These are phyloP conservation scores for Oreortyx pictus DNA, from an alignment of 2,797 vertebrate species.

Conservation along the genomic window DNA sequence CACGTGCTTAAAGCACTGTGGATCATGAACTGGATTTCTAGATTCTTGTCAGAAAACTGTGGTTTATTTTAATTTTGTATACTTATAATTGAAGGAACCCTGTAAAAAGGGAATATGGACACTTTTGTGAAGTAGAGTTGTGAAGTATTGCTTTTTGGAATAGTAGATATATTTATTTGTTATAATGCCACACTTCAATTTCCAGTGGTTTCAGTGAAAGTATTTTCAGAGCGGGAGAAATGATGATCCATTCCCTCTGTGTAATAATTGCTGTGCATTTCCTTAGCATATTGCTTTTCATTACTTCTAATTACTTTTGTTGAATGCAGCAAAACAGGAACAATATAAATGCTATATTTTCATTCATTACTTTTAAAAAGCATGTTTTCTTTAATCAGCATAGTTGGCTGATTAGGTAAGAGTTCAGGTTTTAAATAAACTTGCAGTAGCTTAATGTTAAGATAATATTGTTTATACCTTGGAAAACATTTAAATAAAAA, in stretches of 20 bases:
- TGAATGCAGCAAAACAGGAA: not conserved
- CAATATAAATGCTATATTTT: not conserved
- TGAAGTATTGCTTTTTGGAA: not conserved
- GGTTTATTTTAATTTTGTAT: not conserved
- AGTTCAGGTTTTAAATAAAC: not conserved
- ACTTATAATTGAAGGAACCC: not conserved
- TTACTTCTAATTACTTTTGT: not conserved
- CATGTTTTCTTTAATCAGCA: not conserved
- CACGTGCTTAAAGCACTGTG: fast-evolving
- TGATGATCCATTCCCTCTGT: not conserved
- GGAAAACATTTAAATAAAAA: not conserved
- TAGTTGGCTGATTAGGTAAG: not conserved
- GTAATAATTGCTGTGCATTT: not conserved
- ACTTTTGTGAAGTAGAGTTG: not conserved
- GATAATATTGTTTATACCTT: not conserved
- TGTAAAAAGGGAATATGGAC: not conserved
- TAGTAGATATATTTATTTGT: not conserved
- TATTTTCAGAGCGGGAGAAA: not conserved
- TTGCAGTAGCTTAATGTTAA: not conserved
- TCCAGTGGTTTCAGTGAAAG: not conserved
- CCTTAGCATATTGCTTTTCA: not conserved
- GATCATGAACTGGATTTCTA: not conserved
- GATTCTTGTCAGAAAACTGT: not conserved
- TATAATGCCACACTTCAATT: not conserved
- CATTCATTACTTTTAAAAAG: not conserved